phyloP scores from a whole-genome alignment of 2,888 invertebrate genomes.

The Baccha elongata region DNA sequence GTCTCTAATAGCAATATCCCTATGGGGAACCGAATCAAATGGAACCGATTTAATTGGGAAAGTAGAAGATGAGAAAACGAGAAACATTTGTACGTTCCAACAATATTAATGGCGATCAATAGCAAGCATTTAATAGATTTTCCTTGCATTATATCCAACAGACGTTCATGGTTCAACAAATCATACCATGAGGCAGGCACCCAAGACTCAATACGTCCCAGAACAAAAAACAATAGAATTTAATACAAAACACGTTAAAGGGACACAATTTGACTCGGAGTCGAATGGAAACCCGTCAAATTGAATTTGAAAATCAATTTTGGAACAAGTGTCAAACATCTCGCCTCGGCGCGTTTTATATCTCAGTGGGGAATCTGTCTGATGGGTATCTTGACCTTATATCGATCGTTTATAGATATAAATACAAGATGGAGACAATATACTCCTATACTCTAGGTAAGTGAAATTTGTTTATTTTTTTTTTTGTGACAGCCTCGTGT shows the following conservation, averaged over 20 bases:
- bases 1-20: conserved; percentile 36
- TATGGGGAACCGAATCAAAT: conserved; percentile 34
- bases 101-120: conserved; percentile 66
- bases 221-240: conserved; percentile 30
- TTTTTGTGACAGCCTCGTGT: conserved; percentile 5
- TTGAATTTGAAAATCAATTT: conserved; percentile 68
- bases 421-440: conserved; percentile 28
- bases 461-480: background rate
- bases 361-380: conserved; percentile 14
- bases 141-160: conserved; percentile 34
- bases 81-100: too few relatives aligned
- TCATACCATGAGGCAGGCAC: conserved; percentile 30
- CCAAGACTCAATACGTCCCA: background rate
- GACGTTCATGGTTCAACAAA: conserved; percentile 46
- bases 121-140: conserved; percentile 65
- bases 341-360: conserved; percentile 14
- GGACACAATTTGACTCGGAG: background rate
- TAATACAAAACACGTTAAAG: conserved; percentile 4
- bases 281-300: conserved; percentile 41
- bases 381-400: conserved; percentile 28
- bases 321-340: conserved; percentile 51
- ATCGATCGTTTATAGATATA: too few relatives aligned
- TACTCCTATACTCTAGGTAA: too few relatives aligned
- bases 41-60: conserved; percentile 12
- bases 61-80: too few relatives aligned